Base-by-base conservation (phyloP, 2,113 vertebrate species). In the Oncorhynchus gorbuscha region DNA sequence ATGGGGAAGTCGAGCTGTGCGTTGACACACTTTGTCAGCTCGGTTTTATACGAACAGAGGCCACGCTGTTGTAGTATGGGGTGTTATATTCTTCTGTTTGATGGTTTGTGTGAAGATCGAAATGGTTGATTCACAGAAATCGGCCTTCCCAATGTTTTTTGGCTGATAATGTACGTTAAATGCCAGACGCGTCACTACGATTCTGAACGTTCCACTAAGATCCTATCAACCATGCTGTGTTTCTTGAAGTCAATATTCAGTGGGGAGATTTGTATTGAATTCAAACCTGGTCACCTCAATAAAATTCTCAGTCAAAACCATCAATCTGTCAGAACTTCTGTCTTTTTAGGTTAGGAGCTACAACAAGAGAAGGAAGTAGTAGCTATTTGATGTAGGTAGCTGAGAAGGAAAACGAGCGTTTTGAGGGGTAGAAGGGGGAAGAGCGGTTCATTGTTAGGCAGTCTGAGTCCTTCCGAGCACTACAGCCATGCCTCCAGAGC, bases 31-130 rank as follows among this genome's bases (percentile, higher is more conserved):
- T 35, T 18, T 69, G 26, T 18, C 65, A 67, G 32, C 32, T 20
- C 9, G 71, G 30, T 77, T 74, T 81, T 79, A 83, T 86, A 70
- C 75, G 68, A 3, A 2, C 13, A 18, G 49, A 74, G 72, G 72
- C 72, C 65, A 22, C 0, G 68, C 73, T 0, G 35, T 3, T 55
- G 0, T 18, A 55, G 69, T 51, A 69, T 30, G 5, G 22, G 7
- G 5, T 48, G 75, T 1, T 2, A 73, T 73, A 76, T 55, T 39
- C 28, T 28, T 28, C 1, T 1, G 35, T 18, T 18, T 69, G 13
- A 2, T 55, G 16, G 18, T 51, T 20, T 18, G 67, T 13, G 8
- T 18, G 67, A 69, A 20, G 32, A 45, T 45, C 32, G 14, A 18
- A 69, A 12, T n/a, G 24, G 18, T 22, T 22, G 11, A 5, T 24